Base-by-base conservation (phyloP, 2,888 invertebrate species). In the Gari tellinella region DNA sequence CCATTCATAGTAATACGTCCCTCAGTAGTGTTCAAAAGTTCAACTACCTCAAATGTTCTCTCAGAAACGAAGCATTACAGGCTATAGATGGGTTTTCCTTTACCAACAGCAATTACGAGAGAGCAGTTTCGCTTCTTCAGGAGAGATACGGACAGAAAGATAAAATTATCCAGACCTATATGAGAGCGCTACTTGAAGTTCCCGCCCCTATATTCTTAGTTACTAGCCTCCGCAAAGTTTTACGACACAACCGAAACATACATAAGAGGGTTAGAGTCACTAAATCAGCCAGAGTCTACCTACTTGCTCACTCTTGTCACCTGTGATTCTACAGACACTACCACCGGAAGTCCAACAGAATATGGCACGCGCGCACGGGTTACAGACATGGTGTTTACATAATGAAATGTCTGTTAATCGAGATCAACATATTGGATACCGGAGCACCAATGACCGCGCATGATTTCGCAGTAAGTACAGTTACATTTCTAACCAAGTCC, bases 211-310 rank as follows among this genome's bases (percentile, higher is more conserved):
- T 3, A 12, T 38, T 38, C 17, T 23, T 2, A 1, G 17, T 40
- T n/a, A 4, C 17, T 1, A 40, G 48, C 48, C 40, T 65, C 15
- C 61, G 31, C n/a, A 2, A 15, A 38, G n/a, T 69, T 46, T 31
- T 43, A 43, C 10, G 72, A 72, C 48, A 72, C 46, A 48, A 43
- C 53, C 38, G 65, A 72, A 41, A 56, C 26, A 3, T 62, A 65
- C 41, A 61, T 76, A 17, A 55, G 67, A 7, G 66, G 56, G 14
- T 53, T 63, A 25, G 63, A 73, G 41, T 62, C 67, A 7, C 21
- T 78, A 7, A 64, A 53, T 15, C 64, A 61, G 23, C 5, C 23
- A 14, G 15, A 68, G 23, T 60, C 58, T 15, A 51, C 43, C 14
- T 73, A 73, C 25, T 58, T 4, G 57, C 31, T 12, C 31, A 8